Base-by-base conservation (phyloP, 2,888 invertebrate genomes). In the Eupithecia exiguata region DNA sequence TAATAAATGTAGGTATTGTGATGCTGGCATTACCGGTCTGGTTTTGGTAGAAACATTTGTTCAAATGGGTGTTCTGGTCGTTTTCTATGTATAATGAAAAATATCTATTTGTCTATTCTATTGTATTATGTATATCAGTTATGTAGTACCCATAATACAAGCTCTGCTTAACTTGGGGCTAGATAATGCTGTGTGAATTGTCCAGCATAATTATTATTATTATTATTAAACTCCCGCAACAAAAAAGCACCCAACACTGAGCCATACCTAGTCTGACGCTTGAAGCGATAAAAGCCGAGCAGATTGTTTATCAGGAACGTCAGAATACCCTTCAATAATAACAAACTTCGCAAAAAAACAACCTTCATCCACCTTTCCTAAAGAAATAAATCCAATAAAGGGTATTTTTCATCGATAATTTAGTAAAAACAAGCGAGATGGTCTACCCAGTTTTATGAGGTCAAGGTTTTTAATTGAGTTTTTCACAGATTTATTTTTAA, bases 351-450 rank as follows among this genome's bases (percentile, higher is more conserved):
- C 38, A 36, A 36, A 36, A 36, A 73, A 66, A 69, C 36, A 65
- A 12, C 36, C 63, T 10, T 36, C 18, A 36, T 63, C n/a, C 10
- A 36, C 35, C 36, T n/a, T 38, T 65, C 36, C 62, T 49, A 69
- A 58, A 58, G 69, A 36, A 69, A 53, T 21, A 53, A 68, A 35
- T 46, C 53, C 35, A 35, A n/a, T 69, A 36, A 25, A 58, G 18
- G 36, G 69, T 53, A 53, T 68, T 69, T 58, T 53, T 62, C 62
- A 21, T 38, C 38, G 36, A 65, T n/a, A 38, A 38, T 65, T 38
- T 65, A n/a, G 35, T 65, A 65, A 65, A 38, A 65, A 65, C 38
- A 62, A 62, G n/a, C 43, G 35, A 25, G 30, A 61, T 14, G 61
- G 18, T 35, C 35, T 35, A 35, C 35, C 21, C 9, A 62, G 35